Conservation (phyloP, 2,113 vertebrate genomes). For the Sebastes schlegelii region DNA sequence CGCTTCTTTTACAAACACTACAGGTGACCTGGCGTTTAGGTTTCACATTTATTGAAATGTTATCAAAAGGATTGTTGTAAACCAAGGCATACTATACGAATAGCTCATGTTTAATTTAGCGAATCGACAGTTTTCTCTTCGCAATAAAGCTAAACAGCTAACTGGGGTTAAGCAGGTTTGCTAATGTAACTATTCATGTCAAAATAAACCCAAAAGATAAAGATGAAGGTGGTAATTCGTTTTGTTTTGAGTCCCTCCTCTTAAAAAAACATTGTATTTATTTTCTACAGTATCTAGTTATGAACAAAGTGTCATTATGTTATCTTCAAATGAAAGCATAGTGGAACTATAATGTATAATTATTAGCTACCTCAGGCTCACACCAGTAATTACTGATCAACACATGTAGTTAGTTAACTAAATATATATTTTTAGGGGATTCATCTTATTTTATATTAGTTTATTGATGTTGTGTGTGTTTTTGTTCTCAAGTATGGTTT, state of each 20-base stretch:
- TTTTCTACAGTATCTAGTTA: background rate
- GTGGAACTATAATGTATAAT: background rate
- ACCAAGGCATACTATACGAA: background rate
- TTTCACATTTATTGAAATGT: background rate
- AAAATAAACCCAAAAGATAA: accelerated
- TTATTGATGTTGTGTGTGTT: no score
- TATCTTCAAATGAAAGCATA: background rate
- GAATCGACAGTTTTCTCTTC: background rate
- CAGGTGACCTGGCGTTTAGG: background rate
- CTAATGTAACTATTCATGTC: background rate
- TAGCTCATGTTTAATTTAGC: background rate
- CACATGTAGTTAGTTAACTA: no score
- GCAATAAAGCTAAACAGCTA: slow-evolving; percentile 26
- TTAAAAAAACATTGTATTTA: background rate
- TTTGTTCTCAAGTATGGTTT: no score
- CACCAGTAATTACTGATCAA: background rate
- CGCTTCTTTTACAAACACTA: slow-evolving; percentile 3
- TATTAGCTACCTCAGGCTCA: background rate
- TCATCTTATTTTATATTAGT: no score
- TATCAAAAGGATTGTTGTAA: accelerated
- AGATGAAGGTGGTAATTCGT: background rate
- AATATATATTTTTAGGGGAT: no score
- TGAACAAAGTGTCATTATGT: background rate
- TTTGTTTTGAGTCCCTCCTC: accelerated
- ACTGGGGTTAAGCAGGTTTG: background rate